Base-by-base conservation (phyloP, 2,888 invertebrate species). In the Cataglyphis cursor region DNA sequence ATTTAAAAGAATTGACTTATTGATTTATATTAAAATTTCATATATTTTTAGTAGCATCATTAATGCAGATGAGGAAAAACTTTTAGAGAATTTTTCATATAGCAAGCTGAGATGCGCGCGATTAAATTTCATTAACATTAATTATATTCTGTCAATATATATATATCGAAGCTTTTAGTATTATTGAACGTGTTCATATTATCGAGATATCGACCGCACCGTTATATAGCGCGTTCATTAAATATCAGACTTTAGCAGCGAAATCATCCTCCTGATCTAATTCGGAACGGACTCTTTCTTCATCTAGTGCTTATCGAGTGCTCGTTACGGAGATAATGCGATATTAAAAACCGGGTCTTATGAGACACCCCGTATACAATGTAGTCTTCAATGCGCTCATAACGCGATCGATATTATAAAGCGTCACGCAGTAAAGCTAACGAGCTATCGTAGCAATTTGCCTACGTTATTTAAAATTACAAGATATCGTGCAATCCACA, bases 331-430 rank as follows among this genome's bases (percentile, higher is more conserved):
- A 59, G 78, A 80, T 70, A 80, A 70, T 80, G 78, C 28, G 78
- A 68, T 80, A 70, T 80, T 80, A 80, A 80, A 80, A 80, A 80
- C 70, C 48, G 24, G 9, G 41, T 80, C 59, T 80, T 80, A 80
- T 44, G 78, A 80, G 59, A 80, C 70, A 80, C 44, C 15, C 8
- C 21, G 21, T 80, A 70, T 31, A 80, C 78, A 24, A 8, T 18
- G 31, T 51, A 44, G 44, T 18, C 18, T 70, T 24, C 78, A 80
- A 61, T 80, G 44, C 24, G 44, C 70, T 80, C 18, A 61, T 80
- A 70, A 70, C 44, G 35, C 59, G 35, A 48, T 59, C 18, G 59
- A 78, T 78, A 78, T 78, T 78, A 78, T 68, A 59, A 5, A 70
- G 66, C 59, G 35, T 66, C 54, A 57, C 57, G 10, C 9, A 35